Evolutionary conservation across 2,888 invertebrate genomes (phyloP), one percentile per base, ranked within the genome.

Genomic region (Parascotia fuliginaria): DNA sequence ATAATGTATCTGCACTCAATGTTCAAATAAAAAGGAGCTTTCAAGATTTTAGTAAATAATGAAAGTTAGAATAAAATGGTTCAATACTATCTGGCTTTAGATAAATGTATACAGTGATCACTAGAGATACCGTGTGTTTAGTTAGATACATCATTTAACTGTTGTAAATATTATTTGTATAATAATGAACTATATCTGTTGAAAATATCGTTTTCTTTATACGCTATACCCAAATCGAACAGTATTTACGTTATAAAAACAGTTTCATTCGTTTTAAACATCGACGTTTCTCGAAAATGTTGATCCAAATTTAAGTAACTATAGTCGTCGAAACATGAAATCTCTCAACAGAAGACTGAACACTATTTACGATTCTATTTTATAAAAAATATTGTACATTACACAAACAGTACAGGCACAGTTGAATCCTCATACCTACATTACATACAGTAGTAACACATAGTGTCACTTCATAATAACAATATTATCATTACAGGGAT

Each of bases 11-110:
- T 85, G 90, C 90, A 92, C 89, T 87, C 89, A 89, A 92, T 92
- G 92, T 92, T 92, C 92, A 92, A 92, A 92, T 91, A 84, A 89
- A 89, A 90, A 92, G 85, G 91, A 92, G 92, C 92, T 92, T 82
- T 90, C 89, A 86, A 91, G 77, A 83, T 87, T 89, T 88, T 90
- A 91, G 89, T 87, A 75, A 87, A 87, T 89, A 87, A 81, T 82
- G 82, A 77, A 88, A 83, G 81, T 88, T 89, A 92, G 91, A 80
- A 74, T 89, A 88, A 86, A 85, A 81, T 24, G 79, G 81, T 85
- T 85, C 81, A 81, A 85, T 83, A 85, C 84, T 82, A 82, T 81
- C 89, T 86, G 91, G 90, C 90, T 91, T 89, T 91, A 92, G 91
- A 87, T 89, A 90, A 77, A 89, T 86, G 89, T 92, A 90, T 92